Evolutionary conservation across 2,113 vertebrate genomes (phyloP).

Genomic region (Macquaria australasica): DNA sequence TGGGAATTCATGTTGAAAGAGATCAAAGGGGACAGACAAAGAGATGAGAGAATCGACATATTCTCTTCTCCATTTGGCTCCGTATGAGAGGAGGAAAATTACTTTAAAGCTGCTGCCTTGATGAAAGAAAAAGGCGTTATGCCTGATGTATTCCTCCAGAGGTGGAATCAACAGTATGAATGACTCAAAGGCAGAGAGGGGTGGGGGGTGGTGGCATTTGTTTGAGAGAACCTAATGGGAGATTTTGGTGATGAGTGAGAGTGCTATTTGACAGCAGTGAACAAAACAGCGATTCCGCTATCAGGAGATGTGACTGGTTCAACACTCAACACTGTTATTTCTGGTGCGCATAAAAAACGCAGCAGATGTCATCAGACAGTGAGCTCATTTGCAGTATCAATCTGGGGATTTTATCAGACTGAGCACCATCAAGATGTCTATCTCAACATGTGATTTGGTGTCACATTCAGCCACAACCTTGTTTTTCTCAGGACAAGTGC

Average conservation of each 20-base stretch:
- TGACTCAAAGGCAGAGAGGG: conserved; percentile 66
- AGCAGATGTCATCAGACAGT: conserved; percentile 55
- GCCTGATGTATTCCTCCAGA: conserved; percentile 74
- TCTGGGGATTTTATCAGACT: conserved; percentile 39
- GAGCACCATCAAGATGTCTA: conserved; percentile 19
- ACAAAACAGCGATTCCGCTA: conserved; percentile 65
- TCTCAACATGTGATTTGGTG: conserved; percentile 31
- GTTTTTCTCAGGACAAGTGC: conserved; percentile 8
- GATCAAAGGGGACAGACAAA: conserved; percentile 82
- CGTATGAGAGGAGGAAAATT: conserved; percentile 74
- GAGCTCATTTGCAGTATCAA: conserved; percentile 55
- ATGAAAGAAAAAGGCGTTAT: conserved; percentile 74
- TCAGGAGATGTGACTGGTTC: conserved; percentile 64
- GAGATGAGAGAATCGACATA: conserved; percentile 81
- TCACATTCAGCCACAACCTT: conserved; percentile 15
- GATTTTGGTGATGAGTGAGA: conserved; percentile 53
- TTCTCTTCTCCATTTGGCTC: conserved; percentile 79
- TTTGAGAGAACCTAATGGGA: conserved; percentile 62
- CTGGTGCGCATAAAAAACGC: conserved; percentile 33
- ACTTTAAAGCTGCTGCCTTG: conserved; percentile 77
- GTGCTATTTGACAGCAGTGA: conserved; percentile 71
- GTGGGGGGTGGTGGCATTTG: conserved; percentile 46
- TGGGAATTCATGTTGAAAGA: conserved; percentile 73
- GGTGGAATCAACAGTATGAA: conserved; percentile 79
- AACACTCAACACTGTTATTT: conserved; percentile 48